Percentiles rank a stretch among this genome's conserved stretches.
Evolutionary conservation across 2,797 vertebrate genomes (phyloP).

Genomic region (Aulostomus chinensis): DNA sequence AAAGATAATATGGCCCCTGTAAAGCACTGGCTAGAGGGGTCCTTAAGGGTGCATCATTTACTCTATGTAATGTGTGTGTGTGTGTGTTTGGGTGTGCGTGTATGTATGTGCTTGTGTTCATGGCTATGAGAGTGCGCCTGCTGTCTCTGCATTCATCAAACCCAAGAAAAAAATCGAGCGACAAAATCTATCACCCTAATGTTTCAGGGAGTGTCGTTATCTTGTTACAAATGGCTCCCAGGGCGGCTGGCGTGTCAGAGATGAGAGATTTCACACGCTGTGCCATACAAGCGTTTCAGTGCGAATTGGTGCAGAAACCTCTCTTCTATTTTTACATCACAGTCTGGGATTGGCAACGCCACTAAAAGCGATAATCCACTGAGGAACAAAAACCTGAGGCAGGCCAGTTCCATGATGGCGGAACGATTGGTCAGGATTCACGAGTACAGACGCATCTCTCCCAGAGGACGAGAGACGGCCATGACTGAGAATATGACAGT

Average conservation of each 20-base stretch:
- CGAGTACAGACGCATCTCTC: too few species aligned
- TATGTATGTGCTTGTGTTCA: background rate
- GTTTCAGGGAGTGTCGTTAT: conserved; percentile 45
- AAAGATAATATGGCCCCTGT: too few species aligned
- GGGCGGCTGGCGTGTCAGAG: conserved; percentile 40
- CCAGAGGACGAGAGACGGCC: too few species aligned
- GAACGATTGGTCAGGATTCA: conserved; percentile 23
- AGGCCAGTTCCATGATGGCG: too few species aligned
- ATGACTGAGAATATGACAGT: too few species aligned
- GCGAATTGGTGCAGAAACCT: conserved; percentile 31
- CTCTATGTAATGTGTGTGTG: too few species aligned
- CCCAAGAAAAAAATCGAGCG: conserved; percentile 5
- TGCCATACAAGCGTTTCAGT: conserved; percentile 23
- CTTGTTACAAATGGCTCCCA: conserved; percentile 57
- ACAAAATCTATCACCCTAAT: conserved; percentile 46
- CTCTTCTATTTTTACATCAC: conserved; percentile 38
- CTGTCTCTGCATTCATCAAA: conserved; percentile 16
- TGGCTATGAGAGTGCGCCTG: background rate
- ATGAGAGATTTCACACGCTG: conserved; percentile 55
- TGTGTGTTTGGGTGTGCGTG: background rate
- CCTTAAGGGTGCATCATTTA: too few species aligned
- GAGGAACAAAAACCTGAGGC: conserved; percentile 12
- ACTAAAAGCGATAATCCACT: conserved; percentile 20
- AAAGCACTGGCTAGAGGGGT: too few species aligned
- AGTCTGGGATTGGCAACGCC: conserved; percentile 19